Percentiles rank a stretch among this genome's conserved stretches.
Conservation (phyloP, 1,140 invertebrate species). For the Elysia chlorotica region DNA sequence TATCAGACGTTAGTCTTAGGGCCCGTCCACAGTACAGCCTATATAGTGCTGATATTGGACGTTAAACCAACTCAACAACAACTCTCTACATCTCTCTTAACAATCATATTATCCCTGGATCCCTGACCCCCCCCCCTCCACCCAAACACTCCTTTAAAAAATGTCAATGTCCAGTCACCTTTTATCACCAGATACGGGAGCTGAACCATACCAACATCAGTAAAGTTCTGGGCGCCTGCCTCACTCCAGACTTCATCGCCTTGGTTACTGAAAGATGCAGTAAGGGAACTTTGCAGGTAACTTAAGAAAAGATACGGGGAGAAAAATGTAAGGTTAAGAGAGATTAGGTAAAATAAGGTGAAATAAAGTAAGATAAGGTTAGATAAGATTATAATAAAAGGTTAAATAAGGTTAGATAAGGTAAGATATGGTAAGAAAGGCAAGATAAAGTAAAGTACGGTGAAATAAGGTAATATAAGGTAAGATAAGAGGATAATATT, state of each 20-base stretch:
- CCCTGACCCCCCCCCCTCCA: too few relatives aligned
- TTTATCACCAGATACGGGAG: slow-evolving; percentile 78
- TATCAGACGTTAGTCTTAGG: neutral
- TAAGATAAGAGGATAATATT: too few relatives aligned
- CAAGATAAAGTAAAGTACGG: too few relatives aligned
- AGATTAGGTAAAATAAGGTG: neutral
- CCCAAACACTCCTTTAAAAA: too few relatives aligned
- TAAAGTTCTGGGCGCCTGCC: slow-evolving; percentile 87
- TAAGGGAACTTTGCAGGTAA: slow-evolving; percentile 39
- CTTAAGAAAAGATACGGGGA: neutral
- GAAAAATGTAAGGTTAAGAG: neutral
- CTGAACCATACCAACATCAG: slow-evolving; percentile 91
- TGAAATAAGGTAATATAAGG: too few relatives aligned
- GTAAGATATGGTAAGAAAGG: too few relatives aligned
- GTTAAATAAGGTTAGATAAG: too few relatives aligned
- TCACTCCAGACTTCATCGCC: slow-evolving; percentile 73
- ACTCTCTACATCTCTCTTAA: neutral
- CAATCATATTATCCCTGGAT: neutral
- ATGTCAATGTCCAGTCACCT: neutral
- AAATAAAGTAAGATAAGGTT: slow-evolving; percentile 14
- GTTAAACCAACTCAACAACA: slow-evolving; percentile 14
- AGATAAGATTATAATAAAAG: neutral
- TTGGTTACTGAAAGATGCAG: slow-evolving; percentile 31
- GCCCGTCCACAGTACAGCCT: neutral
- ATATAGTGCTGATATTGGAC: slow-evolving; percentile 13